Base-by-base conservation (phyloP, 2,797 vertebrate genomes). In the Nyctibius grandis region DNA sequence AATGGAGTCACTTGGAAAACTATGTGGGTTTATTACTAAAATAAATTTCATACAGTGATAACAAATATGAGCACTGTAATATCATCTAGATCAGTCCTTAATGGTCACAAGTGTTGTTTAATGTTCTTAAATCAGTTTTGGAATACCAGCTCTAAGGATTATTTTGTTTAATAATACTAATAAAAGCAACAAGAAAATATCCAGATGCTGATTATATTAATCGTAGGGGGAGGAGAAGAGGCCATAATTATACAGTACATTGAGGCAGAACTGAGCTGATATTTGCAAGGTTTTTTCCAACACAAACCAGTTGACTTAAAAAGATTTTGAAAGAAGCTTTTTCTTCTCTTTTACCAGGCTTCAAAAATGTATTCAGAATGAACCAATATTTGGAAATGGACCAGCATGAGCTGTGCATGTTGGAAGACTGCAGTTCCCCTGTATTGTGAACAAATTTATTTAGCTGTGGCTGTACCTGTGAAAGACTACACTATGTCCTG, bases 141-240 rank as follows among this genome's bases (percentile, higher is more conserved):
- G 65, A 90, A 89, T 95, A 91, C 56, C 33, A 91, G 18, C 65
- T 85, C 63, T 72, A 63, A 53, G 61, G 47, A 86, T 92, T 93
- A 94, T 95, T 91, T 95, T 91, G 38, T 91, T 96, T 96, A 95
- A 96, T 93, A 97, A 85, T 80, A 81, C 56, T 94, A 92, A 96
- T 97, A 96, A 96, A 97, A 94, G 20, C 40, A 88, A 85, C 11
- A 91, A 84, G 29, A 64, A 96, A 93, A 90, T 94, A 78, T 53
- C 69, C 47, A 83, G 70, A 80, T 79, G 29, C 47, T 96, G 79
- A 89, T 93, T 82, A 75, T 78, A 89, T 69, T 96, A 85, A 76
- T 95, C 2, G 2, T 50, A 93, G 19, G 19, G 45, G 26, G 63
- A 86, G 64, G 74, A 89, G 48, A 84, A 80, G 34, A 94, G 34